Conservation (phyloP, 2,888 invertebrate genomes). For the Epistrophella euchroma region DNA sequence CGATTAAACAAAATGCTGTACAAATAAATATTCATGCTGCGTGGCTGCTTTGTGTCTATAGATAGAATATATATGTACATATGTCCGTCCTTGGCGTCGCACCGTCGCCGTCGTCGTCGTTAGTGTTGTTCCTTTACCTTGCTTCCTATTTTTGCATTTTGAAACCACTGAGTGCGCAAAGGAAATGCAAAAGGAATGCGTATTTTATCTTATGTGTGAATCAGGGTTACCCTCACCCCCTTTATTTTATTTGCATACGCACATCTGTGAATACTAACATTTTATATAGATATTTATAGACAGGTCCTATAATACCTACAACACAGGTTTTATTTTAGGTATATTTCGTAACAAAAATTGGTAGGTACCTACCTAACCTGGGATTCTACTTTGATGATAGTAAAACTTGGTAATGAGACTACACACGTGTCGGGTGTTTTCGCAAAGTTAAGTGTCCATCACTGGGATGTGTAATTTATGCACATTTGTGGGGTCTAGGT, state of each 20-base stretch:
- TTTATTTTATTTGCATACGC: conserved; percentile 19
- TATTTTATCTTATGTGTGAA: conserved; percentile 34
- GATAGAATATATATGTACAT: not conserved
- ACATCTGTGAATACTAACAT: conserved; percentile 8
- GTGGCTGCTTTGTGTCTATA: conserved; percentile 46
- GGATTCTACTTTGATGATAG: conserved; percentile 1
- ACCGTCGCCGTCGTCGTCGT: not conserved
- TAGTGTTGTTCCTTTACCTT: not conserved
- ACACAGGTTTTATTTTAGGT: conserved; percentile 7
- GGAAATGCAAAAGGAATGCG: conserved; percentile 72
- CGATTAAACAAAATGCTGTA: conserved; percentile 67
- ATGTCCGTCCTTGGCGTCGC: conserved; percentile 4
- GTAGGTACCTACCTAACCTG: not conserved
- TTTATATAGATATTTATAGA: conserved; percentile 5
- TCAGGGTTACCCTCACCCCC: conserved; percentile 15
- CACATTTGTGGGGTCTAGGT: conserved; percentile 8
- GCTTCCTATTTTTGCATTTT: conserved; percentile 28
- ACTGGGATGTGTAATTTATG: conserved; percentile 12
- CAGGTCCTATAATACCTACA: not conserved
- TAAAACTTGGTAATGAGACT: not conserved
- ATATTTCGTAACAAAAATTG: conserved; percentile 9
- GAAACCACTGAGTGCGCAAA: conserved; percentile 60
- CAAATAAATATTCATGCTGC: conserved; percentile 51
- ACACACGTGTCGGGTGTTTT: not conserved
- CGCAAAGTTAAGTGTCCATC: not conserved